Evolutionary conservation across 2,888 invertebrate species (phyloP).

Genomic region (Celastrina argiolus): DNA sequence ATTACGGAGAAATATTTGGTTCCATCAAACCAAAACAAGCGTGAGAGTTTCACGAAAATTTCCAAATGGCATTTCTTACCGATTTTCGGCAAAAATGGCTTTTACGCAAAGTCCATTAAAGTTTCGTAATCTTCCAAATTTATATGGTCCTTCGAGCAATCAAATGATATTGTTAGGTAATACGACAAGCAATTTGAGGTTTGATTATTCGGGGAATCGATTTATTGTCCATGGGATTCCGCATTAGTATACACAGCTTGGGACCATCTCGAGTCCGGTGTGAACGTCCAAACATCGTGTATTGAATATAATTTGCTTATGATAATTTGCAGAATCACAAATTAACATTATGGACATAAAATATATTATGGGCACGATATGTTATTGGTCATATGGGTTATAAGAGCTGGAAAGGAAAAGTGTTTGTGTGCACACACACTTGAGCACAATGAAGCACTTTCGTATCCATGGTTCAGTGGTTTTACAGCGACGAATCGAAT

Average conservation of each 20-base stretch:
- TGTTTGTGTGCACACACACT: too few relatives aligned
- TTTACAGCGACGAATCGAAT: too few relatives aligned
- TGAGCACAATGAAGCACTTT: too few relatives aligned
- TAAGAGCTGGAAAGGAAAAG: too few relatives aligned
- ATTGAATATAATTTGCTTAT: conserved; percentile 1
- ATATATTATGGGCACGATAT: too few relatives aligned
- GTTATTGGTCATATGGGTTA: too few relatives aligned
- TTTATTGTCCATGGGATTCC: conserved; percentile 8
- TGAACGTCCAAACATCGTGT: not conserved
- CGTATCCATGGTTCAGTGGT: too few relatives aligned
- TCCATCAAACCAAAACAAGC: too few relatives aligned
- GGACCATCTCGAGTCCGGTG: not conserved
- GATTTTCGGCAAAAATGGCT: not conserved
- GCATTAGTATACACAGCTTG: conserved; percentile 16
- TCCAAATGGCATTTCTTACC: too few relatives aligned
- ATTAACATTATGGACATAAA: not conserved
- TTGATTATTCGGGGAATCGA: conserved; percentile 5
- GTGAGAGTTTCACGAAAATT: too few relatives aligned
- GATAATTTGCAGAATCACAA: not conserved
- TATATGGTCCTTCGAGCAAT: conserved; percentile 2
- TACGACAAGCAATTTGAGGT: conserved; percentile 12
- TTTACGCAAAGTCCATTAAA: not conserved
- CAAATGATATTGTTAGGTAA: conserved; percentile 16
- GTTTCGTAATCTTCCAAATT: not conserved
- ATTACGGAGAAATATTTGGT: too few relatives aligned